Conservation (phyloP, 2,113 vertebrate species). For the Urocynchramus pylzowi region DNA sequence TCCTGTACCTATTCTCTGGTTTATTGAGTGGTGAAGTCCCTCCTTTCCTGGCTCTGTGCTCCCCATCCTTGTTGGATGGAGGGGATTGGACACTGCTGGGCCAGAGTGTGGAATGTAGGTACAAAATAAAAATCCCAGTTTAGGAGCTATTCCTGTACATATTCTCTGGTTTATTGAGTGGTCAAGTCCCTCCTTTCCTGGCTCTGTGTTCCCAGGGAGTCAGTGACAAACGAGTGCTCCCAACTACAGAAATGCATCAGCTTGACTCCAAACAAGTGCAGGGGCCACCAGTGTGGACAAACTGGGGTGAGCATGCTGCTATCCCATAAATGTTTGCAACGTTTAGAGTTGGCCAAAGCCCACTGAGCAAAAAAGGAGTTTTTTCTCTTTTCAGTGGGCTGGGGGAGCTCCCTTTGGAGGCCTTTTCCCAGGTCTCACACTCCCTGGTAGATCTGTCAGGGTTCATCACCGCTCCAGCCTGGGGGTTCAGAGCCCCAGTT, state of each 20-base stretch:
- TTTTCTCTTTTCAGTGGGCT: neutral
- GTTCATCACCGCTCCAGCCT: rapidly evolving
- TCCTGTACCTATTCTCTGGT: rapidly evolving
- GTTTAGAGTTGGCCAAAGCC: neutral
- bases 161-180: neutral
- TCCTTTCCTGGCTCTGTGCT: neutral
- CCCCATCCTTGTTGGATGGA: neutral
- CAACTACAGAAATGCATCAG: rapidly evolving
- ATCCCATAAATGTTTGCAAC: neutral
- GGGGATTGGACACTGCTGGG: neutral
- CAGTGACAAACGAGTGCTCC: rapidly evolving
- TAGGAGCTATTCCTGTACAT: neutral
- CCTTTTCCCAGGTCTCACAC: neutral
- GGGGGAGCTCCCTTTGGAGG: neutral
- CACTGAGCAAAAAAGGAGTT: neutral
- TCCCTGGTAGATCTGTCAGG: neutral
- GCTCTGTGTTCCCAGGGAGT: neutral
- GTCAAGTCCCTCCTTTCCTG: neutral
- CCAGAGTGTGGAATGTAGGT: neutral
- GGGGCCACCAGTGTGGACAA: rapidly evolving
- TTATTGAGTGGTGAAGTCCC: neutral
- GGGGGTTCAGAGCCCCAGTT: neutral
- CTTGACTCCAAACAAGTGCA: neutral
- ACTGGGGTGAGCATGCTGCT: rapidly evolving
- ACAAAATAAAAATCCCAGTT: neutral